Base-by-base conservation (phyloP, 2,888 invertebrate genomes). In the Rotaria magnacalcarata region DNA sequence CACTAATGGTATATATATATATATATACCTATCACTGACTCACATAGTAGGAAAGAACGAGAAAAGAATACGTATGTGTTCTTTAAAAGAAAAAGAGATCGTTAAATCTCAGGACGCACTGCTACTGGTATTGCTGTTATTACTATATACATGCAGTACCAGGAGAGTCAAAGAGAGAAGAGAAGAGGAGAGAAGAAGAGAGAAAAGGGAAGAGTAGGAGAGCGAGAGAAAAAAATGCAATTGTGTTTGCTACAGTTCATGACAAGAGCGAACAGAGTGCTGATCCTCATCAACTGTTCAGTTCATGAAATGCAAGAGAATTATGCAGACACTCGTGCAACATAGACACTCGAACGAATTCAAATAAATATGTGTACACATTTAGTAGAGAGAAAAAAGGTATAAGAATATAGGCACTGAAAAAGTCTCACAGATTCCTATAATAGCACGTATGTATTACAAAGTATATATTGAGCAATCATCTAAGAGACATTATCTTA, bases 201-300 rank as follows among this genome's bases (percentile, higher is more conserved):
- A 27, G 14, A 34, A 34, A 34, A 34, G 34, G 34, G 50, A 50
- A 50, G 21, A 27, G 67, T 34, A 34, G 27, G 34, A 16, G 67
- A 67, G 67, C 7, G 34, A 27, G 34, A 16, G 34, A 27, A 67
- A 16, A 67, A 67, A 67, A 34, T 41, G 34, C 67, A 67, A 67
- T 67, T 67, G 34, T 67, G 7, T 67, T 67, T 67, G 67, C 67
- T 67, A 67, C 67, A 67, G 67, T 67, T 67, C 27, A 67, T 67
- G 34, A 67, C 34, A 67, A 67, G 67, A 67, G 67, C 34, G 67
- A 34, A 7, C 0, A 67, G 67, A 19, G 16, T 11, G 67, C 34
- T 67, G 67, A 67, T 67, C 67, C 67, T 34, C 67, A 67, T 67
- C 67, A 67, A 67, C 67, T 67, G 67, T 67, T 67, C 67, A 67